Base-by-base conservation (phyloP, 2,888 invertebrate genomes). In the Folsomia candida region DNA sequence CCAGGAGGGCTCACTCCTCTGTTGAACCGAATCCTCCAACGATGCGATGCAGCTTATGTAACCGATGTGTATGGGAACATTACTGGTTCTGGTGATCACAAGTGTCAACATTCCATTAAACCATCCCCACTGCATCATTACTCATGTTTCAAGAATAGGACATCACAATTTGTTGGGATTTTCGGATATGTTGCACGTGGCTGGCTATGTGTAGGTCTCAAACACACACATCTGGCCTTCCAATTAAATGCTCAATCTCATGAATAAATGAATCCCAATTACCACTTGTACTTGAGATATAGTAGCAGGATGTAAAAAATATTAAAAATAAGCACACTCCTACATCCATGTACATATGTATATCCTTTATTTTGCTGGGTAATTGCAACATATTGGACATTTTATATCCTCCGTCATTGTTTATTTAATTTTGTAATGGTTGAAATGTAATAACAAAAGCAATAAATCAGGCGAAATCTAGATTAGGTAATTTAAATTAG, bases 31-130 rank as follows among this genome's bases (percentile, higher is more conserved):
- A 37, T 66, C 22, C 66, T 59, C 67, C 28, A 27, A 37, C 67
- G n/a, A n/a, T n/a, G n/a, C n/a, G n/a, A n/a, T n/a, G n/a, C n/a
- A n/a, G n/a, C n/a, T n/a, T n/a, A n/a, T n/a, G n/a, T n/a, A n/a
- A n/a, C n/a, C n/a, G n/a, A n/a, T n/a, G n/a, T n/a, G 37, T 9
- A 37, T 37, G 14, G 14, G 37, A 14, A 14, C 37, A 37, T 37
- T n/a, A n/a, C 54, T 54, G 22, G 20, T 22, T 14, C 22, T 54
- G 54, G 20, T 20, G 51, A 29, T n/a, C 59, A 60, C 59, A 29
- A 67, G 60, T 59, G 60, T 60, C 59, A 67, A 59, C 59, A 67
- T 67, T 54, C 28, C 37, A 67, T 60, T 67, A 67, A 59, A 51
- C 26, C 54, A 54, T 61, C 60, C 68, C 67, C 18, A 24, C 22